phyloP scores from a whole-genome alignment of 1,140 invertebrate genomes.

The Sycophaga agraensis region DNA sequence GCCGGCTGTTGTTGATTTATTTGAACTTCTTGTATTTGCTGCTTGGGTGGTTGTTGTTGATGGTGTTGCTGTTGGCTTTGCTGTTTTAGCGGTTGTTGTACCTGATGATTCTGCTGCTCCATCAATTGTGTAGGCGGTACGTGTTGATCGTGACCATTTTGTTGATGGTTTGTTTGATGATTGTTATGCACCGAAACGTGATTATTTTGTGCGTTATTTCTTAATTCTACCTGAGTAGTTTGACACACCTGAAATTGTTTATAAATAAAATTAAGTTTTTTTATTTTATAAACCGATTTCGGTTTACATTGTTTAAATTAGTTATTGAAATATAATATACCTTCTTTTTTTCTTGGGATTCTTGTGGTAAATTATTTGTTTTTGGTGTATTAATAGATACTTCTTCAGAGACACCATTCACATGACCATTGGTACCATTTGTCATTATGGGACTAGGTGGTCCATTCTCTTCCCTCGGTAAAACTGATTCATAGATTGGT shows the following conservation, averaged over 20 bases:
- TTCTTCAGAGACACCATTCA: slow-evolving; percentile 40
- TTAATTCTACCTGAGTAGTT: no score
- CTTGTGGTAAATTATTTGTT: slow-evolving; percentile 37
- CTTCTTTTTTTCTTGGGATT: slow-evolving; percentile 32
- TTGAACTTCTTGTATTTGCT: slow-evolving; percentile 30
- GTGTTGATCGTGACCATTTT: slow-evolving; percentile 12
- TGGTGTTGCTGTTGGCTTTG: not conserved
- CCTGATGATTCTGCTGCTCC: not conserved
- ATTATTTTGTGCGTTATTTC: not conserved
- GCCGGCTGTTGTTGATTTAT: slow-evolving; percentile 43
- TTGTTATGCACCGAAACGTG: not conserved
- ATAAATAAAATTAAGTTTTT: no score
- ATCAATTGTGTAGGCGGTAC: not conserved
- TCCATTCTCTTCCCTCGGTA: slow-evolving; percentile 65
- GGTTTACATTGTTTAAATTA: no score
- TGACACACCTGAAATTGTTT: no score
- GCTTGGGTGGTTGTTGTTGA: slow-evolving; percentile 16
- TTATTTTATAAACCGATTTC: no score
- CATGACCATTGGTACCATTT: slow-evolving; percentile 38
- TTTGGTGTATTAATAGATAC: slow-evolving; percentile 4
- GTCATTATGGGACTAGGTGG: slow-evolving; percentile 42
- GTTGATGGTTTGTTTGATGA: not conserved
- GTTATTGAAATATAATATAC: no score
- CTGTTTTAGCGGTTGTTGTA: not conserved
- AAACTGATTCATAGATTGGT: slow-evolving; percentile 82